Evolutionary conservation across 2,888 invertebrate species (phyloP), one percentile per base, ranked within the genome.

Genomic region (Drosophila helvetica): DNA sequence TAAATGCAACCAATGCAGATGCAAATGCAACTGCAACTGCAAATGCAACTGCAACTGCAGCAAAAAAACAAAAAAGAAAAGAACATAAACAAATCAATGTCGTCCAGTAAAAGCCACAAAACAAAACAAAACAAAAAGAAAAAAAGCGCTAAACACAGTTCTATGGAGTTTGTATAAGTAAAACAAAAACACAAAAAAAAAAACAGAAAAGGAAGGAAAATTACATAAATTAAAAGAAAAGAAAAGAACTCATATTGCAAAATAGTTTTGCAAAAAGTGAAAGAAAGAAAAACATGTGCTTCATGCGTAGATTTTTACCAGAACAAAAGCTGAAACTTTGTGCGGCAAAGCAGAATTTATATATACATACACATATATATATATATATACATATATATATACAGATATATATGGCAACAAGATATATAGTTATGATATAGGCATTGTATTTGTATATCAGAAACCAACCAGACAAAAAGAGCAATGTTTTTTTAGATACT

Each of bases 21-120:
- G 79, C 77, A 80, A n/a, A n/a, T n/a, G n/a, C n/a, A n/a, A n/a
- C n/a, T n/a, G n/a, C n/a, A n/a, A n/a, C n/a, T n/a, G n/a, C n/a
- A n/a, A n/a, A n/a, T n/a, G n/a, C n/a, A n/a, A n/a, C n/a, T n/a
- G 87, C n/a, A 33, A 86, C 72, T 79, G 61, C 68, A 71, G 75
- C 84, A 88, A 90, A 88, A 88, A 3, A 83, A 75, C 88, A 6
- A 81, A 75, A 77, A 56, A 74, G 53, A 79, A 86, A 43, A 86
- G 74, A 79, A 62, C 72, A 64, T 76, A 70, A 74, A 80, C 84
- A 88, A 90, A 88, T 90, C 87, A 90, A 90, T 90, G 90, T 90
- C 90, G 90, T 90, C 91, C 89, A 90, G 80, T 76, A 80, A 83
- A 79, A 79, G 80, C 75, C 63, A 79, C 75, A 78, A 79, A 79